Evolutionary conservation across 2,797 vertebrate species (phyloP).

Genomic region (Amblyraja radiata): DNA sequence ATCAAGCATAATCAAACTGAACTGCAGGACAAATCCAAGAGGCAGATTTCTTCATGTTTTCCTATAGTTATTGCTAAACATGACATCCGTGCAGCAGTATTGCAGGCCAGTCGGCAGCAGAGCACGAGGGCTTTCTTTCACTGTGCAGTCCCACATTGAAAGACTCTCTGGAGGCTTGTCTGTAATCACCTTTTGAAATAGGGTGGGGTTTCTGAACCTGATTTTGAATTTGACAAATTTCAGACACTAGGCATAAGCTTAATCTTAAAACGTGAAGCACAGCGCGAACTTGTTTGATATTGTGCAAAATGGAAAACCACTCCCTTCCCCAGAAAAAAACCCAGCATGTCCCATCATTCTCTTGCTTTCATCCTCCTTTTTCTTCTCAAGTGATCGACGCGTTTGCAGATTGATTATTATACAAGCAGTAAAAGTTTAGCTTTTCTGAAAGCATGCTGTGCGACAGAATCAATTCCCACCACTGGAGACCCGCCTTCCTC

Average conservation of each 20-base stretch:
- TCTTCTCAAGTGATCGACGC: background rate
- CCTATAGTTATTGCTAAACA: background rate
- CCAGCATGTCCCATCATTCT: background rate
- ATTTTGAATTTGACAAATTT: conserved; percentile 9
- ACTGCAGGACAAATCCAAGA: background rate
- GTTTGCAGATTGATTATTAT: conserved; percentile 25
- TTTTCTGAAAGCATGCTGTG: conserved; percentile 11
- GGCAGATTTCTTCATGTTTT: background rate
- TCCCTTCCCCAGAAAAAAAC: background rate
- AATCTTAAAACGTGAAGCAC: background rate
- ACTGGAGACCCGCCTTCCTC: conserved; percentile 32
- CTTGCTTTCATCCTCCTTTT: conserved; percentile 2
- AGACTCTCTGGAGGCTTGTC: background rate
- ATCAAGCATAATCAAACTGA: background rate
- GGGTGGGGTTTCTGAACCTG: background rate
- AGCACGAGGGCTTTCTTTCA: background rate
- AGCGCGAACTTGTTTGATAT: background rate
- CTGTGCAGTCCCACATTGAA: background rate
- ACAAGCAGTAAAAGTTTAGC: conserved; percentile 29
- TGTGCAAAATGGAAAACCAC: background rate
- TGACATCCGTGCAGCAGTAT: too few species aligned
- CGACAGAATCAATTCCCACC: conserved; percentile 28
- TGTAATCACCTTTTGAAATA: background rate
- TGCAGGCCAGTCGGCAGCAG: background rate
- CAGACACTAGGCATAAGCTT: background rate